Evolutionary conservation across 2,113 vertebrate genomes (phyloP).

Genomic region (Fregetta grallaria): DNA sequence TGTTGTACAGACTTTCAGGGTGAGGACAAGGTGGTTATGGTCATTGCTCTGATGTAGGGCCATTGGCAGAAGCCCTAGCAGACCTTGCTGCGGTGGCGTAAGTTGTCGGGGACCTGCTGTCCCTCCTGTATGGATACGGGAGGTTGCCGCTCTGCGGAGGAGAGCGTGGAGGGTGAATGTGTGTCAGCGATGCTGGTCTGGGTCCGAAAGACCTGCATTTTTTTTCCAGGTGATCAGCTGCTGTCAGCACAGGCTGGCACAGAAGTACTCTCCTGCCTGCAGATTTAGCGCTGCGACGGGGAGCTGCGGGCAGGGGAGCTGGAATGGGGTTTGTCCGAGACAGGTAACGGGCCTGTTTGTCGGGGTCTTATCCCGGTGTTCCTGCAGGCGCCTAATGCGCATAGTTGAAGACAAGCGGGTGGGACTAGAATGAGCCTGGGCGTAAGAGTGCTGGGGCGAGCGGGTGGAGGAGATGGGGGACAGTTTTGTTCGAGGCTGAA

Average conservation of each 20-base stretch:
- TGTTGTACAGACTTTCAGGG: neutral
- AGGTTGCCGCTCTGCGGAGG: neutral
- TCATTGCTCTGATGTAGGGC: neutral
- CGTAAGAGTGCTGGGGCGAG: neutral
- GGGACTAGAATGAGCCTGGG: neutral
- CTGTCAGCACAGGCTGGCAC: neutral
- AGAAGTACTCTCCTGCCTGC: neutral
- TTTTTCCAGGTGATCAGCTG: fast-evolving
- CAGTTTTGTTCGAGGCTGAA: neutral
- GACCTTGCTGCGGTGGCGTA: neutral
- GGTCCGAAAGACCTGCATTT: neutral
- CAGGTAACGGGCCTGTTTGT: neutral
- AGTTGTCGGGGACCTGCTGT: neutral
- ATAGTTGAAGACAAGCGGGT: fast-evolving
- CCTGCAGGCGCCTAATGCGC: fast-evolving
- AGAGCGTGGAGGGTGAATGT: fast-evolving
- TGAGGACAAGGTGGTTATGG: neutral
- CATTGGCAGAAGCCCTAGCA: neutral
- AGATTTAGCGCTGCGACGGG: fast-evolving
- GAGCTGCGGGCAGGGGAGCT: neutral
- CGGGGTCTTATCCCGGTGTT: neutral
- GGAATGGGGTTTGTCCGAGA: neutral
- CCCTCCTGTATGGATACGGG: neutral
- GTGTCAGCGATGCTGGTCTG: neutral
- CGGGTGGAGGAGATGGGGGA: neutral